phyloP scores from a whole-genome alignment of 1,140 invertebrate species.

The Tyrophagus putrescentiae region DNA sequence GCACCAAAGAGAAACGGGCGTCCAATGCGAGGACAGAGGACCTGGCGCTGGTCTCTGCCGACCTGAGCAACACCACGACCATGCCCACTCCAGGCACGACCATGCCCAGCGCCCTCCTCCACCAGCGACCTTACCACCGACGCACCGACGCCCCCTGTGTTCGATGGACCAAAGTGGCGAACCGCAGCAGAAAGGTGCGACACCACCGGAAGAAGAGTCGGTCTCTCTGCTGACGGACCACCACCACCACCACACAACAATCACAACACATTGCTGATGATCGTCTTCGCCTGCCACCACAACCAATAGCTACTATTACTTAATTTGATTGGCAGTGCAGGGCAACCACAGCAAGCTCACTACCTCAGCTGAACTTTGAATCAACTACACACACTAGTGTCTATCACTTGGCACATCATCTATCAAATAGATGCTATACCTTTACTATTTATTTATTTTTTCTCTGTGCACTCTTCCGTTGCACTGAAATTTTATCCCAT shows the following conservation, averaged over 20 bases:
- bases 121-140: neutral
- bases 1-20: neutral
- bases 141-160: neutral
- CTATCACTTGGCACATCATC: no score
- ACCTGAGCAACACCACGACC: no score
- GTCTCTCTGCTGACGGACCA: neutral
- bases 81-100: no score
- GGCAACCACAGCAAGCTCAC: neutral
- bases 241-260: neutral
- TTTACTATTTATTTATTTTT: no score
- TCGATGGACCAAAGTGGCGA: neutral
- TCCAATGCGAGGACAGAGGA: no score
- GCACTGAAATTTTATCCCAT: neutral
- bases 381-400: no score
- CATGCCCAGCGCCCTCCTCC: no score
- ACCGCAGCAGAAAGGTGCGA: neutral
- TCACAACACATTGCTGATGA: neutral
- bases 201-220: neutral
- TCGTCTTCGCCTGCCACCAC: neutral
- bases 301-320: neutral
- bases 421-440: slow-evolving; percentile 15
- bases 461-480: neutral
- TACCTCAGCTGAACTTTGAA: neutral
- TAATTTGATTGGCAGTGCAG: neutral
- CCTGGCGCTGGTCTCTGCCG: no score